Percentiles rank a stretch among this genome's conserved stretches.
These are phyloP conservation scores for Phaonia tiefii DNA, from an alignment of 2,888 invertebrate species.

Conservation along the genomic window DNA sequence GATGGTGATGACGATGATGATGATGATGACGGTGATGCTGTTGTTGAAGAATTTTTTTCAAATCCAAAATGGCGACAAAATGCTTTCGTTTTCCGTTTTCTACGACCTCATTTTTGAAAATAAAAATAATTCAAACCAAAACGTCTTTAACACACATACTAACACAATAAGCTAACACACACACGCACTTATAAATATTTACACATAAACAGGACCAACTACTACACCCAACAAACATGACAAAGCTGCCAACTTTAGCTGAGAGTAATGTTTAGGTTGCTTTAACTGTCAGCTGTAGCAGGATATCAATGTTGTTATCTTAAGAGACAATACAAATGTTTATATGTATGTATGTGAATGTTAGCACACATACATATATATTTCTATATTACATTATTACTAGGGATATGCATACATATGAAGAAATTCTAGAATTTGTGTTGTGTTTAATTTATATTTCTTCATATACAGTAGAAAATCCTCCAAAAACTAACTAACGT, in stretches of 20 bases:
- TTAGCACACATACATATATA: not conserved
- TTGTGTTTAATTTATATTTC: constrained; percentile 46
- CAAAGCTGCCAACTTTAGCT: not conserved
- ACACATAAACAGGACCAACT: constrained; percentile 48
- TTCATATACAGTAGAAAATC: not conserved
- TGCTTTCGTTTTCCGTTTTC: constrained; percentile 80
- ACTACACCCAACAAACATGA: constrained; percentile 14
- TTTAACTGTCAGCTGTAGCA: constrained; percentile 4
- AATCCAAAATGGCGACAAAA: constrained; percentile 70
- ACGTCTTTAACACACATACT: constrained; percentile 49
- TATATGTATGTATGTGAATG: not conserved
- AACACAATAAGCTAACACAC: constrained; percentile 23
- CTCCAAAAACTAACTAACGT: constrained; percentile 15
- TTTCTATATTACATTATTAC: too few species aligned
- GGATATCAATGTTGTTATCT: constrained; percentile 31
- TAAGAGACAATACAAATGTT: constrained; percentile 42
- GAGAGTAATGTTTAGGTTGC: not conserved
- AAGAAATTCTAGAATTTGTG: constrained; percentile 50
- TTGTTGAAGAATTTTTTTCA: constrained; percentile 33
- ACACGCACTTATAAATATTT: constrained; percentile 27
- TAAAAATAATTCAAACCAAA: constrained; percentile 42
- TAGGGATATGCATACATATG: constrained; percentile 49
- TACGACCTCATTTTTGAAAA: constrained; percentile 78
- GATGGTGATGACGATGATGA: too few species aligned
- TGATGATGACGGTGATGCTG: too few species aligned